These are phyloP conservation scores for Aphidius colemani DNA, from an alignment of 2,888 invertebrate species.

Conservation along the genomic window DNA sequence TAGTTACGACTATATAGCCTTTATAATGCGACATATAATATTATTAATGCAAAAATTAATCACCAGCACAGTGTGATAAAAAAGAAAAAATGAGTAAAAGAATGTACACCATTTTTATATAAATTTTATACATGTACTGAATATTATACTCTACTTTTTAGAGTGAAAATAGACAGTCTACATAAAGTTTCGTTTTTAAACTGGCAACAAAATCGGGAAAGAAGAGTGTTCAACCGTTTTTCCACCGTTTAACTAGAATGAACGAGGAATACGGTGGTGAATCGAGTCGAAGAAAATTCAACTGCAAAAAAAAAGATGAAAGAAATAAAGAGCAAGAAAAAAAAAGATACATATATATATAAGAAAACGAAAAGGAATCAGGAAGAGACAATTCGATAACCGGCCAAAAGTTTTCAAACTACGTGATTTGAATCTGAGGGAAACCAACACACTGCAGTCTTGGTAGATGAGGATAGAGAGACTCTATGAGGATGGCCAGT, in stretches of 20 bases:
- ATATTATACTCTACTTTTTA: no score
- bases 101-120: neutral
- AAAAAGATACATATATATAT: neutral
- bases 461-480: neutral
- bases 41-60: no score
- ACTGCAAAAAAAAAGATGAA: slow-evolving; percentile 9
- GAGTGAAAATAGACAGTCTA: no score
- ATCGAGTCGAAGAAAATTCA: slow-evolving; percentile 7
- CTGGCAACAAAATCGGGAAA: no score
- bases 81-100: neutral
- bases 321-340: slow-evolving; percentile 8
- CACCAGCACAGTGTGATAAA: neutral
- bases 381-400: slow-evolving; percentile 35
- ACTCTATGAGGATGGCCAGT: slow-evolving; percentile 22
- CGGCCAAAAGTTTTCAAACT: slow-evolving; percentile 37
- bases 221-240: slow-evolving; percentile 6
- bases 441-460: slow-evolving; percentile 15
- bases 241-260: slow-evolving; percentile 12
- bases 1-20: no score
- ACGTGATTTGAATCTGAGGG: slow-evolving; percentile 37
- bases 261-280: slow-evolving; percentile 13
- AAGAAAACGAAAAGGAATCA: neutral
- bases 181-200: no score
- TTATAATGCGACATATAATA: no score
- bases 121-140: no score